Conservation (phyloP, 2,113 vertebrate genomes). For the Carollia perspicillata region DNA sequence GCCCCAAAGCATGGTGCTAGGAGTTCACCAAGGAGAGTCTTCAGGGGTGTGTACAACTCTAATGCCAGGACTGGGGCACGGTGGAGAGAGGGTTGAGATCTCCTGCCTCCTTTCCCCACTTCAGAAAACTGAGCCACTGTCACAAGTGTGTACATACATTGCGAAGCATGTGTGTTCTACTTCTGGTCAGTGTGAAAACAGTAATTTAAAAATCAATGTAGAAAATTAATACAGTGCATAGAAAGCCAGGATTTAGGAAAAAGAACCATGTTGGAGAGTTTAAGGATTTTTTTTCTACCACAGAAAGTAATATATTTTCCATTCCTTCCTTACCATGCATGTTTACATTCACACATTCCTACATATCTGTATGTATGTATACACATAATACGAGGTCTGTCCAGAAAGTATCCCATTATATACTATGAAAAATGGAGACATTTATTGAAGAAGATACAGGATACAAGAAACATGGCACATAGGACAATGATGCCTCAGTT, state of each 20-base stretch:
- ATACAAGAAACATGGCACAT: no score
- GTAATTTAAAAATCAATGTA: background rate
- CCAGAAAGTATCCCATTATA: no score
- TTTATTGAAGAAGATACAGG: no score
- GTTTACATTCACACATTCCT: background rate
- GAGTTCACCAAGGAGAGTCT: background rate
- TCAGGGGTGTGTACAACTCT: background rate
- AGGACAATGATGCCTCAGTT: no score
- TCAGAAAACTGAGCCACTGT: background rate
- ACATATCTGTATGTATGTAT: background rate
- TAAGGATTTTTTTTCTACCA: background rate
- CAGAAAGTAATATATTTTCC: background rate
- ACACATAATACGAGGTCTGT: no score
- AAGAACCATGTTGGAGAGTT: background rate
- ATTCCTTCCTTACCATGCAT: background rate
- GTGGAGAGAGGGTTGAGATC: background rate
- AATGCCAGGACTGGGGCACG: no score
- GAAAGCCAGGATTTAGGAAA: background rate
- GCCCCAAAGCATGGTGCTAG: background rate
- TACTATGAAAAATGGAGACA: no score
- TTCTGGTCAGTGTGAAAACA: background rate
- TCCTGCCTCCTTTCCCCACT: background rate
- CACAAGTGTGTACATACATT: background rate
- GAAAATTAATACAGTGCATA: background rate
- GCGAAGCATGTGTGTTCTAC: background rate